A percentile compares a stretch with the other conserved stretches of the same genome.
phyloP scores from a whole-genome alignment of 2,888 invertebrate genomes.

The Oscheius sp. region DNA sequence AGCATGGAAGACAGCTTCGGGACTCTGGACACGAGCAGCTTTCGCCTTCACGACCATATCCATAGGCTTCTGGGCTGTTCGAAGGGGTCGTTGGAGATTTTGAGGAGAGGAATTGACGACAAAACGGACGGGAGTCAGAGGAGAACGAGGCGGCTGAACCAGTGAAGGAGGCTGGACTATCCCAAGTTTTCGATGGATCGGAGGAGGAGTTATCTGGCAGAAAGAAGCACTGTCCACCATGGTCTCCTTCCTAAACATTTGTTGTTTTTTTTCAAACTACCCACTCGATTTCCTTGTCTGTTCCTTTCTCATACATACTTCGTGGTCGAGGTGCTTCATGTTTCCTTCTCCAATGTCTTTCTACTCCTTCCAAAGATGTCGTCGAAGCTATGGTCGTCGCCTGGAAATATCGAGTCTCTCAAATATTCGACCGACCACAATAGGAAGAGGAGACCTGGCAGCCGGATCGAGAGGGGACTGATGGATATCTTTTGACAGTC shows the following conservation, averaged over 20 bases:
- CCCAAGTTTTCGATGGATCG: slow-evolving; percentile 27
- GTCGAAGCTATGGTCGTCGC: slow-evolving; percentile 31
- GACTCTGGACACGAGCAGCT: slow-evolving; percentile 27
- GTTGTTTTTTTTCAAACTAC: neutral
- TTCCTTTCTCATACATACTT: slow-evolving; percentile 31
- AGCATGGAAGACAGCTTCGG: slow-evolving; percentile 30
- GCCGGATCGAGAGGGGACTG: slow-evolving; percentile 28
- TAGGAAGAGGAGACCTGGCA: slow-evolving; percentile 24
- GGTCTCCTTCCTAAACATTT: slow-evolving; percentile 13
- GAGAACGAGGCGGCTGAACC: slow-evolving; percentile 20
- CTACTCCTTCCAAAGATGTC: slow-evolving; percentile 25
- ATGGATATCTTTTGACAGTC: slow-evolving; percentile 19
- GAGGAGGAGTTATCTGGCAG: slow-evolving; percentile 31
- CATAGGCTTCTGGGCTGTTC: slow-evolving; percentile 28
- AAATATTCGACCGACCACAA: slow-evolving; percentile 20
- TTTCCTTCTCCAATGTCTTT: slow-evolving; percentile 22
- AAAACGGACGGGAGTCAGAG: slow-evolving; percentile 19
- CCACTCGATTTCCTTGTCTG: slow-evolving; percentile 11
- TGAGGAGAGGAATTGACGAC: slow-evolving; percentile 23
- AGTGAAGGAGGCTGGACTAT: slow-evolving; percentile 7
- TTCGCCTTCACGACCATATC: slow-evolving; percentile 21
- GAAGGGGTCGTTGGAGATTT: slow-evolving; percentile 14
- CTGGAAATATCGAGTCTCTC: neutral
- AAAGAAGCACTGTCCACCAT: slow-evolving; percentile 28
- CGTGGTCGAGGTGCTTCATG: slow-evolving; percentile 18